phyloP scores from a whole-genome alignment of 2,113 vertebrate genomes.

The Bufo bufo region DNA sequence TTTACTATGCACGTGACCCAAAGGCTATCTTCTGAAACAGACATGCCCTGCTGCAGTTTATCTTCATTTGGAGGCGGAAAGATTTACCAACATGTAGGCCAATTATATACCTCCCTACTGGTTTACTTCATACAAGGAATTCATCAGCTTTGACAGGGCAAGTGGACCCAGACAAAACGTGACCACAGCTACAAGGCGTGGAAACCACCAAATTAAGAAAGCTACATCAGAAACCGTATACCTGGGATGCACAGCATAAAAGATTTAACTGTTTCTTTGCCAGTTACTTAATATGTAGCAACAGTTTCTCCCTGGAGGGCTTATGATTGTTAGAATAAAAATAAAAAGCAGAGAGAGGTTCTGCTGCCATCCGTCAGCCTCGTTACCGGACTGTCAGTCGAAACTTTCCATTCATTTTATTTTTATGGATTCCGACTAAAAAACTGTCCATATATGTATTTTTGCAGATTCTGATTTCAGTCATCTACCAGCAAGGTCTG shows the following conservation, averaged over 20 bases:
- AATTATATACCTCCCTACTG: conserved; percentile 49
- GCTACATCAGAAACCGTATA: background rate
- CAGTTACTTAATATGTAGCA: no score
- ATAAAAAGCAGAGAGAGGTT: no score
- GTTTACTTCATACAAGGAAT: conserved; percentile 35
- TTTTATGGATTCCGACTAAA: no score
- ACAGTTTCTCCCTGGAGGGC: no score
- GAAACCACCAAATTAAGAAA: background rate
- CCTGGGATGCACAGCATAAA: background rate
- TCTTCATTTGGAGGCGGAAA: conserved; percentile 48
- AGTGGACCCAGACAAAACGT: background rate
- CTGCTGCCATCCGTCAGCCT: no score
- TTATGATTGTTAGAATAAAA: no score
- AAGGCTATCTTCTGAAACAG: conserved; percentile 24
- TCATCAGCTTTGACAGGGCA: conserved; percentile 28
- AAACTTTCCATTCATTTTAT: no score
- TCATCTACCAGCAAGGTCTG: no score
- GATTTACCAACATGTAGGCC: conserved; percentile 34
- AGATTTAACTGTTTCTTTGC: background rate
- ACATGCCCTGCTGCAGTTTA: conserved; percentile 12
- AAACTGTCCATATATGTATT: no score
- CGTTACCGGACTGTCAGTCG: no score
- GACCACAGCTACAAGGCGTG: background rate
- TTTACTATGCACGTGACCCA: conserved; percentile 22
- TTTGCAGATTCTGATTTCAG: no score